Evolutionary conservation across 1,140 invertebrate species (phyloP).

Genomic region (Brachionus koreanus): DNA sequence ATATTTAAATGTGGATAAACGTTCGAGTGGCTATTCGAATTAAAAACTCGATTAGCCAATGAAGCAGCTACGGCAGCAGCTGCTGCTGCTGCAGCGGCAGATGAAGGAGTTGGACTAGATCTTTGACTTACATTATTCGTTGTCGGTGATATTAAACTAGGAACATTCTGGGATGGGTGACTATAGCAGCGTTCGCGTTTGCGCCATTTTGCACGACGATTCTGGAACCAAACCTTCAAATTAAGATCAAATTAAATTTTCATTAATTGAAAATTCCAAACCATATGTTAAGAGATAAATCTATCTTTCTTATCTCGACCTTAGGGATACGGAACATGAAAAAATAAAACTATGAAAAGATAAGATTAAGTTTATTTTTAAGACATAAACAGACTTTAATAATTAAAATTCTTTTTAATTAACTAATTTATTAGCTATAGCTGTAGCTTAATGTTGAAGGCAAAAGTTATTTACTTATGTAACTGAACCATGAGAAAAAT

Average conservation of each 20-base stretch:
- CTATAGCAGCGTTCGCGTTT: constrained; percentile 62
- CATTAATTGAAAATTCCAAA: neutral
- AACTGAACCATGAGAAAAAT: constrained; percentile 16
- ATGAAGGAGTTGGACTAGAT: constrained; percentile 48
- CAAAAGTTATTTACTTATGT: neutral
- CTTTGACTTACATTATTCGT: constrained; percentile 46
- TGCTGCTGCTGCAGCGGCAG: constrained; percentile 48
- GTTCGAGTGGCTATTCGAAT: neutral
- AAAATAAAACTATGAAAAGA: neutral
- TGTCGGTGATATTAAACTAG: constrained; percentile 45
- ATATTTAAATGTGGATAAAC: constrained; percentile 20
- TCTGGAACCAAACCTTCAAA: constrained; percentile 96
- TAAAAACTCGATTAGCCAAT: constrained; percentile 47
- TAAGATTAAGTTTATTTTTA: neutral
- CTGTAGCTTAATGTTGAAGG: neutral
- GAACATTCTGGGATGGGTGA: neutral
- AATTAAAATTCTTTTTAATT: neutral
- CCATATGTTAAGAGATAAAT: neutral
- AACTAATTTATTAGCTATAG: neutral
- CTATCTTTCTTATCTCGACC: neutral
- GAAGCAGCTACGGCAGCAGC: constrained; percentile 50
- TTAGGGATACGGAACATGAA: neutral
- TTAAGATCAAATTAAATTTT: constrained; percentile 37
- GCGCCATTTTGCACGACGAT: constrained; percentile 93
- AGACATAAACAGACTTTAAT: neutral